phyloP scores from a whole-genome alignment of 2,888 invertebrate species.

The Allacma fusca region DNA sequence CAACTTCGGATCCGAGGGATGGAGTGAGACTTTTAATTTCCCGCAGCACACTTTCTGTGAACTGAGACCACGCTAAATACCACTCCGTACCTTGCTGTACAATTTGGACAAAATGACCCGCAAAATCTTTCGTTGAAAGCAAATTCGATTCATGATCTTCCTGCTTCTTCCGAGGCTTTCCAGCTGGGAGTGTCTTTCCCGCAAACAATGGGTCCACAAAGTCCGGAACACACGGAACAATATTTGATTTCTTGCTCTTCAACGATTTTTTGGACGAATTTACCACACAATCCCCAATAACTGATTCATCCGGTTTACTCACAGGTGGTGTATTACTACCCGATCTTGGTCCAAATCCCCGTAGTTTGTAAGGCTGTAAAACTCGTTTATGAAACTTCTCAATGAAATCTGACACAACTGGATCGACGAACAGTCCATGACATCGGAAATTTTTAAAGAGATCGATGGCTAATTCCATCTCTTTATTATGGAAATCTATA shows the following conservation, averaged over 20 bases:
- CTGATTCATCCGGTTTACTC: background rate
- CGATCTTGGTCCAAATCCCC: background rate
- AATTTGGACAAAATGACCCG: slow-evolving; percentile 25
- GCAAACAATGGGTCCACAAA: slow-evolving; percentile 36
- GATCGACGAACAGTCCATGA: slow-evolving; percentile 34
- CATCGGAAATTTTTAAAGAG: slow-evolving; percentile 36
- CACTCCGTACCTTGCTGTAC: slow-evolving; percentile 32
- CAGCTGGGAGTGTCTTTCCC: background rate
- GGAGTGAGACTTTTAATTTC: slow-evolving; percentile 38
- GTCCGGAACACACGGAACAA: slow-evolving; percentile 33
- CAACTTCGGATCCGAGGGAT: slow-evolving; percentile 34
- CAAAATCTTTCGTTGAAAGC: background rate
- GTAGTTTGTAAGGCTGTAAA: slow-evolving; percentile 4
- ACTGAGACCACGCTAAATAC: slow-evolving; percentile 40
- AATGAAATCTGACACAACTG: slow-evolving; percentile 22
- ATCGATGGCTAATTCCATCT: slow-evolving; percentile 28
- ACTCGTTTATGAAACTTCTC: slow-evolving; percentile 24
- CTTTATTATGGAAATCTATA: slow-evolving; percentile 35
- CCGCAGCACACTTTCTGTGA: slow-evolving; percentile 32
- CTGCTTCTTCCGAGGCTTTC: background rate
- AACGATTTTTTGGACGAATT: background rate
- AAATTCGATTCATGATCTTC: background rate
- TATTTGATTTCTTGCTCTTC: background rate
- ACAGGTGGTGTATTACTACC: background rate
- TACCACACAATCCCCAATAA: background rate